Percentiles rank a stretch among this genome's conserved stretches.
These are phyloP conservation scores for Allacma fusca DNA, from an alignment of 2,888 invertebrate genomes.

Conservation along the genomic window DNA sequence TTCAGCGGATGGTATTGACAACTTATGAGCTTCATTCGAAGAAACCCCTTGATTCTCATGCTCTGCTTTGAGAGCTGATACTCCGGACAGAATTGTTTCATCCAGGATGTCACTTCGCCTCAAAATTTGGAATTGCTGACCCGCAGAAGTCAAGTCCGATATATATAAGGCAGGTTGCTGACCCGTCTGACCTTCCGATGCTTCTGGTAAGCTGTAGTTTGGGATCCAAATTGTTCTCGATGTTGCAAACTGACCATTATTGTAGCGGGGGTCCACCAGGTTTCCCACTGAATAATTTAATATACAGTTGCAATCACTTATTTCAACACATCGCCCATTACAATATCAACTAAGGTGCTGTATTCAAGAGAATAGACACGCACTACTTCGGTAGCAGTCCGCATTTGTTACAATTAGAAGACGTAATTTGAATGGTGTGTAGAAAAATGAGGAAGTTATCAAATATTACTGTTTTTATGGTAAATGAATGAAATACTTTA, in stretches of 20 bases:
- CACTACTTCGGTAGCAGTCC: background rate
- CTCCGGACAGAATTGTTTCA: slow-evolving; percentile 25
- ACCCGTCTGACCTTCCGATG: background rate
- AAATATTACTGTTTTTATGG: too few species aligned
- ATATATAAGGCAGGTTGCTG: slow-evolving; percentile 42
- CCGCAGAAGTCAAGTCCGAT: slow-evolving; percentile 47
- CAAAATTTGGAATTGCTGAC: slow-evolving; percentile 42
- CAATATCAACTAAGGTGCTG: background rate
- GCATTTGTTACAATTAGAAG: too few species aligned
- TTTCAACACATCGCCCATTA: too few species aligned
- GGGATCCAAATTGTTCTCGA: slow-evolving; percentile 27
- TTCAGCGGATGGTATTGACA: background rate
- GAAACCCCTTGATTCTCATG: slow-evolving; percentile 19
- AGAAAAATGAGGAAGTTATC: too few species aligned
- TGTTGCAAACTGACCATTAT: background rate
- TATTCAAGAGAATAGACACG: background rate
- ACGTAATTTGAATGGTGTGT: too few species aligned
- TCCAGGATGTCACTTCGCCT: slow-evolving; percentile 36
- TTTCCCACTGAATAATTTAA: slow-evolving; percentile 34
- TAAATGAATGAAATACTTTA: too few species aligned
- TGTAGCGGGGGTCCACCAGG: slow-evolving; percentile 31
- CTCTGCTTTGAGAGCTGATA: slow-evolving; percentile 26
- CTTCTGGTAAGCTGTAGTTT: background rate
- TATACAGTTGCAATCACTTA: too few species aligned
- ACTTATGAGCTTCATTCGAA: too few species aligned